Percentiles rank a stretch among this genome's conserved stretches.
phyloP scores from a whole-genome alignment of 2,888 invertebrate species.

The Aproaerema taeniolella region DNA sequence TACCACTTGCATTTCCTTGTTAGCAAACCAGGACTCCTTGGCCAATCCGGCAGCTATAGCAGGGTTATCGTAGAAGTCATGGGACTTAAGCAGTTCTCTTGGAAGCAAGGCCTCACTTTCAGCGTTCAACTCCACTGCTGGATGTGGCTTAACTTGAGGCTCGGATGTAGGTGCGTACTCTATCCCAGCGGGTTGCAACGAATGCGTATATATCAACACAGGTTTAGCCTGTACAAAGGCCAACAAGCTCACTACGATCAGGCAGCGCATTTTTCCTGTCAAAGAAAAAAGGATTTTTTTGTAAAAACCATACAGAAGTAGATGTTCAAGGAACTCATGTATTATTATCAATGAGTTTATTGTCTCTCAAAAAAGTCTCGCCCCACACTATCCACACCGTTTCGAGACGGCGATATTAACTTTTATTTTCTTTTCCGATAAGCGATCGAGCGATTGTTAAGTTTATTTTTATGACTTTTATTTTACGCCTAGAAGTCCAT shows the following conservation, averaged over 20 bases:
- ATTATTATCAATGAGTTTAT: no score
- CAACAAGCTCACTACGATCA: conserved; percentile 48
- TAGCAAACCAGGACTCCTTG: conserved; percentile 86
- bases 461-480: no score
- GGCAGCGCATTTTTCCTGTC: conserved; percentile 37
- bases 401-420: no score
- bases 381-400: no score
- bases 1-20: conserved; percentile 86
- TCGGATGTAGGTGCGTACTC: conserved; percentile 60
- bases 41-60: conserved; percentile 84
- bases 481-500: no score
- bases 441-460: no score
- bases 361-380: no score
- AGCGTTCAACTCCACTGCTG: conserved; percentile 84
- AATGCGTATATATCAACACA: conserved; percentile 61
- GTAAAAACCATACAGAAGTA: no score
- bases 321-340: no score
- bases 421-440: no score
- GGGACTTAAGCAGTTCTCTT: conserved; percentile 79
- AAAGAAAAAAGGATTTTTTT: no score
- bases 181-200: conserved; percentile 62
- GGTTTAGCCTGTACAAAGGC: conserved; percentile 64
- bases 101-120: conserved; percentile 85
- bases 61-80: conserved; percentile 86
- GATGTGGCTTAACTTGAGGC: conserved; percentile 75